Percentiles rank a stretch among this genome's conserved stretches.
Conservation (phyloP, 1,140 invertebrate genomes). For the Sycophila sp. region DNA sequence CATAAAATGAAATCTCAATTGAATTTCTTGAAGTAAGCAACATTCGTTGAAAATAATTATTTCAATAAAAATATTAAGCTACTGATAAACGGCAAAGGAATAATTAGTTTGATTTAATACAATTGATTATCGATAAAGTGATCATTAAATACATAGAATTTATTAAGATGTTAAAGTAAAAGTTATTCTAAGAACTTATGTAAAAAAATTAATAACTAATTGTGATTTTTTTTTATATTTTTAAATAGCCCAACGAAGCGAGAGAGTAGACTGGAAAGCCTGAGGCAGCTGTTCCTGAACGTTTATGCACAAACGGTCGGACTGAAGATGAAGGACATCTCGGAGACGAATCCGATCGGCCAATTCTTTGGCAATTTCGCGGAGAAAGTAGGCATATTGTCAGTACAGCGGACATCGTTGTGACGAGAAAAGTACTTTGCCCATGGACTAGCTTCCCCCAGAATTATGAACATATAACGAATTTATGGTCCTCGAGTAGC, state of each 20-base stretch:
- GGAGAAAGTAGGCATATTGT: conserved; percentile 70
- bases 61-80: no score
- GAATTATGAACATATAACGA: conserved; percentile 46
- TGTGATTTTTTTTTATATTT: not conserved
- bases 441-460: conserved; percentile 36
- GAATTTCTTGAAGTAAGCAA: no score
- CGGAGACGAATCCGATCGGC: conserved; percentile 62
- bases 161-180: not conserved
- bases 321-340: conserved; percentile 68
- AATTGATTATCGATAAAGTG: no score
- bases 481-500: conserved; percentile 2
- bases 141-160: no score
- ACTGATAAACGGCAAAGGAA: no score
- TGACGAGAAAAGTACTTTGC: conserved; percentile 51
- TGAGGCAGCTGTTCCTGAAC: conserved; percentile 68
- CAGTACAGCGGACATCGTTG: conserved; percentile 62
- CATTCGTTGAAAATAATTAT: no score
- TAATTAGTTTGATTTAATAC: no score
- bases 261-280: conserved; percentile 68
- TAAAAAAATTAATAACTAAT: not conserved
- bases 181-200: not conserved
- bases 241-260: conserved; percentile 46
- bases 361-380: conserved; percentile 69
- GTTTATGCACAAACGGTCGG: conserved; percentile 68
- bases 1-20: no score